These are phyloP conservation scores for Agrotis segetum DNA, from an alignment of 2,888 invertebrate species.

Conservation along the genomic window DNA sequence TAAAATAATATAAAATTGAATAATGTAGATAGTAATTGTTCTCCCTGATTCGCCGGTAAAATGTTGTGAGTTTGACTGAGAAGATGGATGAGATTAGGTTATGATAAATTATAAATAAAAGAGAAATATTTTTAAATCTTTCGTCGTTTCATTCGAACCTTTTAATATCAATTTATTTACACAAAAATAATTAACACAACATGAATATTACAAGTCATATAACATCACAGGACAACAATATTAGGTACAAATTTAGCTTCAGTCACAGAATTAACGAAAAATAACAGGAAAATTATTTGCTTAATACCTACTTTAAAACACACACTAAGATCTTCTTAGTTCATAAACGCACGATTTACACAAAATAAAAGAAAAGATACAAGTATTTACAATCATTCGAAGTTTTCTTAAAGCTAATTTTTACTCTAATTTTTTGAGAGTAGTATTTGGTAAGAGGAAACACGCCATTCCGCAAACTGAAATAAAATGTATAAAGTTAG, in stretches of 20 bases:
- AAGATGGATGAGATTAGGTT: constrained; percentile 84
- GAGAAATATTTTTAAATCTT: constrained; percentile 86
- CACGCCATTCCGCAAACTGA: constrained; percentile 82
- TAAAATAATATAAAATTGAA: constrained; percentile 68
- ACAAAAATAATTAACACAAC: constrained; percentile 10
- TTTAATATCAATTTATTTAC: constrained; percentile 48
- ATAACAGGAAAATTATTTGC: neutral
- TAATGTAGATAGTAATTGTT: constrained; percentile 79
- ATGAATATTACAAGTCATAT: neutral
- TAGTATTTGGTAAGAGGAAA: constrained; percentile 85
- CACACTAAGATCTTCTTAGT: neutral
- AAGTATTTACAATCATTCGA: constrained; percentile 33
- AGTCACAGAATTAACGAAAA: neutral
- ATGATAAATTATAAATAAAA: constrained; percentile 89
- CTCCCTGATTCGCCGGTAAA: constrained; percentile 81
- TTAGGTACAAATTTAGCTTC: neutral
- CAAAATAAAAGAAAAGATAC: constrained; percentile 2
- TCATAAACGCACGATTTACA: neutral
- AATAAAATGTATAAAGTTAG: constrained; percentile 63
- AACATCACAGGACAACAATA: constrained; percentile 8
- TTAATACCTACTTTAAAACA: neutral
- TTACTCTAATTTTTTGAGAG: constrained; percentile 85
- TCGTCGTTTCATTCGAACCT: constrained; percentile 69
- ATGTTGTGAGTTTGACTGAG: constrained; percentile 82
- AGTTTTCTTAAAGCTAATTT: constrained; percentile 6